Base-by-base conservation (phyloP, 2,888 invertebrate genomes). In the Drosophila mercatorum region DNA sequence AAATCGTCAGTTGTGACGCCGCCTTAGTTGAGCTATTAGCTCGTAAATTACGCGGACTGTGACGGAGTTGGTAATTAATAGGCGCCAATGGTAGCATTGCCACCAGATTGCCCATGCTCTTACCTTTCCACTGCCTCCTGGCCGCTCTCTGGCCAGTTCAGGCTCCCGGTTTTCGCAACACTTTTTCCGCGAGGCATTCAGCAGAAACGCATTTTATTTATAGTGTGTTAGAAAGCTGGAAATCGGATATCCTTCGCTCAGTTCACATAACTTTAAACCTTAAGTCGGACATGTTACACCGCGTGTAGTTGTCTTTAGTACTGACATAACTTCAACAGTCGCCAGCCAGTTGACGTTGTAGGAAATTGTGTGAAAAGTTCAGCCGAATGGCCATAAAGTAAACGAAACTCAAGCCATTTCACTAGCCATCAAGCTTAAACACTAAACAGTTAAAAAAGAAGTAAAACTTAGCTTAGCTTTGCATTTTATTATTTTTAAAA, bases 61-160 rank as follows among this genome's bases (percentile, higher is more conserved):
- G 55, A 75, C 41, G 46, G 17, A 44, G 56, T 17, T 64, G 52
- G 67, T 68, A 81, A 73, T 79, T 70, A 81, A 80, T 66, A 68
- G 66, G 44, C 78, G 68, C 61, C 68, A 55, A 17, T 26, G 43
- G 49, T 40, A 17, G 11, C 40, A 22, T 14, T 17, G 8, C 38
- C 14, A 28, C 8, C 40, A 1, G 26, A 22, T 22, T 22, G 22
- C 22, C 22, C 55, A 7, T 6, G 31, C 34, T 52, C 31, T 47
- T 5, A 4, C 8, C 26, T 44, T 11, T 11, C 46, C 46, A 46
- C 6, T n/a, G n/a, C 3, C 8, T 2, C 38, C 22, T 26, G 26
- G 6, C 36, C 2, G 1, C 49, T 31, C 52, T 8, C 11, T n/a
- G 40, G 11, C 7, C 47, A 49, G 47, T 64, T 78, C 43, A 41